Evolutionary conservation across 2,888 invertebrate genomes (phyloP), one percentile per base, ranked within the genome.

Genomic region (Drosophila austrosaltans): DNA sequence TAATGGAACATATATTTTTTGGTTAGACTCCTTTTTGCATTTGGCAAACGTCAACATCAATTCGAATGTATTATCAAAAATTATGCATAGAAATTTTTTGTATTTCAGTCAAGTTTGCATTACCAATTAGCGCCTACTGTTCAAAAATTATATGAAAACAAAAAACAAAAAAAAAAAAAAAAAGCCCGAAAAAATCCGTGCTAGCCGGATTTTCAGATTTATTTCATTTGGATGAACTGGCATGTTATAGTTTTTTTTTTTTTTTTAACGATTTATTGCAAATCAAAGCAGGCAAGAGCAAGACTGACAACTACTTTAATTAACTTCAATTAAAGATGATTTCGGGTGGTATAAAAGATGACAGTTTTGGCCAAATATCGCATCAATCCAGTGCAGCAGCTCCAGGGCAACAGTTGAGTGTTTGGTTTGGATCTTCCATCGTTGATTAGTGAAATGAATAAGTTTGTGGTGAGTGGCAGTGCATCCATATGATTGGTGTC

Each of bases 261-360:
- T 20, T 48, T 36, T 36, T 25, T 48, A 77, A 78, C 79, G 76
- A 81, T 87, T 82, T 74, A 82, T 82, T 86, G 86, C 87, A 87
- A 87, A 82, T 77, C 75, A 76, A 78, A 56, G 32, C 79, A 61
- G 32, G 25, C 48, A 48, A 48, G 22, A 48, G 48, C 56, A 58
- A 48, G 48, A 44, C 30, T 28, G 64, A 77, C 79, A 71, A 84
- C 72, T 77, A 81, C 69, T 81, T 90, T 80, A 90, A 90, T 90
- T 90, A 89, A 87, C 82, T 89, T 90, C 80, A 90, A 90, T 90
- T 89, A 90, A 89, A 84, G 69, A 42, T 72, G 54, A 32, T 57
- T 48, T 60, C 42, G 61, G 44, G 36, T 12, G 48, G 73, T 85
- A 86, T 86, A 86, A 81, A 86, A 82, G 75, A 65, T 66, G 76